Percentiles rank a stretch among this genome's conserved stretches.
These are phyloP conservation scores for Brachionus manjavacas DNA, from an alignment of 1,140 invertebrate genomes.

Conservation along the genomic window DNA sequence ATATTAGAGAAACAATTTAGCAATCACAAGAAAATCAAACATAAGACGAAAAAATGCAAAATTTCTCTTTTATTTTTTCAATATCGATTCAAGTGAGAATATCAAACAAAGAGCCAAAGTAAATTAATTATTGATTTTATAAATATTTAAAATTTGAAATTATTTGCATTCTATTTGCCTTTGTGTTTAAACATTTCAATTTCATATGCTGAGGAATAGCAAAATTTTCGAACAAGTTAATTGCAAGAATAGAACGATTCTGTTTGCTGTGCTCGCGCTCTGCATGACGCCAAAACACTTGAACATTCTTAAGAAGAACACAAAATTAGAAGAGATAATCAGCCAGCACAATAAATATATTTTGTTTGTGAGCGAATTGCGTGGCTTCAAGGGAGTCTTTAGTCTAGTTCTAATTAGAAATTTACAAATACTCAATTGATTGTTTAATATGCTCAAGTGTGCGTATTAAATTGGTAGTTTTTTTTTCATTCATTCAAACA, in stretches of 20 bases:
- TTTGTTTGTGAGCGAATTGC: not conserved
- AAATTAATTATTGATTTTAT: conserved; percentile 26
- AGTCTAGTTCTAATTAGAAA: conserved; percentile 16
- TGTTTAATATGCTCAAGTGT: conserved; percentile 36
- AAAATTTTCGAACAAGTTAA: not conserved
- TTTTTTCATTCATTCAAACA: conserved; percentile 16
- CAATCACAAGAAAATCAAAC: no score
- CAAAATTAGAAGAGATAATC: not conserved
- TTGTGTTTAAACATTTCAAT: not conserved
- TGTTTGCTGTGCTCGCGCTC: not conserved
- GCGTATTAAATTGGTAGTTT: conserved; percentile 23
- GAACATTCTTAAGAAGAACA: not conserved
- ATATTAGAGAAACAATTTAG: no score
- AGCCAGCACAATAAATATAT: not conserved
- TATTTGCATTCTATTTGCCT: conserved; percentile 4
- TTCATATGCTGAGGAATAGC: not conserved
- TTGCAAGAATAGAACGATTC: not conserved
- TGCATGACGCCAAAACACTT: not conserved
- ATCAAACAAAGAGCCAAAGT: not conserved
- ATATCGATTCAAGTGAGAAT: conserved; percentile 24
- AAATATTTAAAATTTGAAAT: not conserved
- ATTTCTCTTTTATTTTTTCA: not conserved
- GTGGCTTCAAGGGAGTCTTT: conserved; percentile 27
- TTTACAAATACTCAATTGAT: conserved; percentile 38
- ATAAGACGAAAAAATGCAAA: not conserved